Evolutionary conservation across 2,888 invertebrate species (phyloP).

Genomic region (Diogma glabrata): DNA sequence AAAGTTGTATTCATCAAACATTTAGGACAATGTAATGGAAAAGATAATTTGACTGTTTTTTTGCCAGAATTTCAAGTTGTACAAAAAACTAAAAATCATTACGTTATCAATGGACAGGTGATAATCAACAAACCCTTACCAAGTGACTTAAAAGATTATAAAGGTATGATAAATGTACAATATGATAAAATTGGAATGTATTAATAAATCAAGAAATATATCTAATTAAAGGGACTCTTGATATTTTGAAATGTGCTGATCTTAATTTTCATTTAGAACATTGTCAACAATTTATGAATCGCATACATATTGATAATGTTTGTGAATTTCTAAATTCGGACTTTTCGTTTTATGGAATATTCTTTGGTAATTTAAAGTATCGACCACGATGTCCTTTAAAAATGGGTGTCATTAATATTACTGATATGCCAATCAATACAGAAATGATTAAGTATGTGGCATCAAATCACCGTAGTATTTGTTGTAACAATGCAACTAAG

Average conservation of each 20-base stretch:
- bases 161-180: too few species aligned
- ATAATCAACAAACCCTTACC: background rate
- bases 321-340: constrained; percentile 3
- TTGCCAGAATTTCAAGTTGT: background rate
- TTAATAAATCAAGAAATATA: too few species aligned
- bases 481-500: background rate
- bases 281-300: background rate
- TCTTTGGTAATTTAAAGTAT: background rate
- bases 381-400: background rate
- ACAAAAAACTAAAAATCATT: background rate
- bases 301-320: background rate
- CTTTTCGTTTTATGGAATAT: background rate
- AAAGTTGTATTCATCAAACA: background rate
- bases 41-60: background rate
- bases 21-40: background rate
- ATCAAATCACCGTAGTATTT: too few species aligned
- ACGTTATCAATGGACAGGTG: background rate
- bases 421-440: background rate
- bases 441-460: background rate
- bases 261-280: constrained; percentile 2
- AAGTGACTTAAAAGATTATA: background rate
- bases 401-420: background rate
- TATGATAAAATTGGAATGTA: too few species aligned
- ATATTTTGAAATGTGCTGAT: background rate
- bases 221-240: background rate